Base-by-base conservation (phyloP, 2,113 vertebrate species). In the Stercorarius parasiticus region DNA sequence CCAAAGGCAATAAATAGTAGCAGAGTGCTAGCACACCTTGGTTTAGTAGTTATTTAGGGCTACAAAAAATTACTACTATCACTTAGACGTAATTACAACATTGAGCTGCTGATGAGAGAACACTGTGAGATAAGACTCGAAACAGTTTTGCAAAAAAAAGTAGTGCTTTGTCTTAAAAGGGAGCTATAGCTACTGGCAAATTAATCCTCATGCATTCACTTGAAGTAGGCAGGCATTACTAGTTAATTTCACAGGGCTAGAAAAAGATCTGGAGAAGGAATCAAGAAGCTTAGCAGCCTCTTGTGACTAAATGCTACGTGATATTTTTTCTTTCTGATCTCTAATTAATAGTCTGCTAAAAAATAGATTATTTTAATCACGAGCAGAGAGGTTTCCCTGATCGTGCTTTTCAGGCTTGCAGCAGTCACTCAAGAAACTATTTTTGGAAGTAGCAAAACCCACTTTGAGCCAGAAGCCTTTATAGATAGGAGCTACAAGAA, bases 271-370 rank as follows among this genome's bases (percentile, higher is more conserved):
- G 55, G 66, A 49, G 45, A 94, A 77, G n/a, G 62, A 81, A 92
- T 62, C 66, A 95, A 95, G 93, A 73, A 95, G 83, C 94, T 96
- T 92, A 97, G 90, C 90, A 93, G 90, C 85, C 94, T 97, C 95
- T 95, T 89, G 85, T 94, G 94, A 97, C 79, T 96, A 95, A 97
- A 95, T 74, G 94, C 87, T 82, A 65, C 65, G 92, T 83, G 94
- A 11, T 81, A 5, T 84, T 94, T 95, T 97, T 96, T 34, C 32
- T 12, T 93, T 97, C 91, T 95, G 90, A 96, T 97, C 94, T 96
- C 95, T 97, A 97, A 98, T 98, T 97, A 97, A 97, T 97, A 95
- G 80, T 97, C 85, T 94, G 94, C 94, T 97, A 94, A 98, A 97
- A 97, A 88, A 85, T 47, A 98, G 94, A 96, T 96, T 72, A 83